Evolutionary conservation across 2,113 vertebrate species (phyloP).

Genomic region (Laticauda laticaudata): DNA sequence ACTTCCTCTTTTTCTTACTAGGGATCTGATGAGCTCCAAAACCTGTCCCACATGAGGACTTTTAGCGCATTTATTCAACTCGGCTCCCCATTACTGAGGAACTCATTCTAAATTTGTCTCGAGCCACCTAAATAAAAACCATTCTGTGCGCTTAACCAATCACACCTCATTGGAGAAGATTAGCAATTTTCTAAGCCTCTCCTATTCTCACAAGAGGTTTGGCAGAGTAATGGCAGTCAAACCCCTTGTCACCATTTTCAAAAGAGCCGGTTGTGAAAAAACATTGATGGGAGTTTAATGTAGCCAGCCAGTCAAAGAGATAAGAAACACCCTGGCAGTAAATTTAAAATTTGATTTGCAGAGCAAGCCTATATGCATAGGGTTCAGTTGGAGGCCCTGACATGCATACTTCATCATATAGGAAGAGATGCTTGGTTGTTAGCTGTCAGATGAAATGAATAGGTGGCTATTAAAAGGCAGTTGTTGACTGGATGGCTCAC

Average conservation of each 20-base stretch:
- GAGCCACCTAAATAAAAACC: constrained; percentile 16
- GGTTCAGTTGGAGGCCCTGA: neutral
- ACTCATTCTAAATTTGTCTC: constrained; percentile 7
- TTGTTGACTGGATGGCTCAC: neutral
- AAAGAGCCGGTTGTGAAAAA: constrained; percentile 19
- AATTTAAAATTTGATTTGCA: constrained; percentile 6
- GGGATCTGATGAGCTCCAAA: neutral
- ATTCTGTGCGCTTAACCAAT: constrained; percentile 23
- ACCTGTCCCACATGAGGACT: fast-evolving
- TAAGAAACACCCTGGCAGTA: neutral
- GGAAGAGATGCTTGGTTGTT: neutral
- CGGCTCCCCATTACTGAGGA: constrained; percentile 11
- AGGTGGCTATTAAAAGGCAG: neutral
- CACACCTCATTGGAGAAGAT: neutral
- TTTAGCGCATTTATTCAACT: constrained; percentile 28
- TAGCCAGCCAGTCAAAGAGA: neutral
- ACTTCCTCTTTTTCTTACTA: neutral
- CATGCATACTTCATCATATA: neutral
- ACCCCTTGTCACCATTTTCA: neutral
- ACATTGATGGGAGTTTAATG: neutral
- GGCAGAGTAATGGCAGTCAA: constrained; percentile 21
- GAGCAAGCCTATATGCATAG: neutral
- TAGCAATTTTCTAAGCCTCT: constrained; percentile 11
- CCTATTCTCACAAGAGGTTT: constrained; percentile 11
- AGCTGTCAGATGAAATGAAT: constrained; percentile 7